Base-by-base conservation (phyloP, 2,888 invertebrate genomes). In the Polymixis flavicincta region DNA sequence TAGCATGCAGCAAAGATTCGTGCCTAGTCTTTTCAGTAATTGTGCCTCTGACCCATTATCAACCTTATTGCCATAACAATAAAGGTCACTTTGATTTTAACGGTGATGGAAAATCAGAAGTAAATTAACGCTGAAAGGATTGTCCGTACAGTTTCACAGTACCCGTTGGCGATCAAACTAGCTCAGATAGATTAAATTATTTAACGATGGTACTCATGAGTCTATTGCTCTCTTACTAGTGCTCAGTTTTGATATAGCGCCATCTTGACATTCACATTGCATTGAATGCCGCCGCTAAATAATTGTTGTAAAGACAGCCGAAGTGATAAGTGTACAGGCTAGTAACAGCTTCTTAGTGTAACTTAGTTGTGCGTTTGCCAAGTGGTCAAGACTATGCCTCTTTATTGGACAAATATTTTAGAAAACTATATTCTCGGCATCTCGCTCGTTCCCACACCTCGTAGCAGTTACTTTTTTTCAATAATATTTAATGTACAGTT, bases 161-260 rank as follows among this genome's bases (percentile, higher is more conserved):
- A 32, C 57, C 76, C 63, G 76, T 83, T 83, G 79, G 65, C 61
- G 48, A 69, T 71, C 77, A 76, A 78, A 70, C 61, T 71, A 78
- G 68, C 59, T 68, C 54, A 52, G 7, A 60, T 22, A 70, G 45
- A 60, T 69, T 57, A 37, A 61, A 74, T 75, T 83, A 79, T 69
- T 79, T 65, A 81, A 65, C 84, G 73, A 83, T 73, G 68, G 70
- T 50, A 72, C 68, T 68, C 55, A 83, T 72, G 50, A 66, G 28
- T n/a, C 8, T 67, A 64, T 63, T 74, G 37, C 32, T 66, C 60
- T 60, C 69, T 65, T 77, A 28, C 28, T 71, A 52, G 9, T 28
- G 25, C 48, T 54, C 28, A 66, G 17, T 19, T 64, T 37, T 76
- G 28, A 42, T 63, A 57, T 71, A 63, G 37, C 50, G 37, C 52